These are phyloP conservation scores for Escarpia spicata DNA, from an alignment of 2,888 invertebrate species.

Conservation along the genomic window DNA sequence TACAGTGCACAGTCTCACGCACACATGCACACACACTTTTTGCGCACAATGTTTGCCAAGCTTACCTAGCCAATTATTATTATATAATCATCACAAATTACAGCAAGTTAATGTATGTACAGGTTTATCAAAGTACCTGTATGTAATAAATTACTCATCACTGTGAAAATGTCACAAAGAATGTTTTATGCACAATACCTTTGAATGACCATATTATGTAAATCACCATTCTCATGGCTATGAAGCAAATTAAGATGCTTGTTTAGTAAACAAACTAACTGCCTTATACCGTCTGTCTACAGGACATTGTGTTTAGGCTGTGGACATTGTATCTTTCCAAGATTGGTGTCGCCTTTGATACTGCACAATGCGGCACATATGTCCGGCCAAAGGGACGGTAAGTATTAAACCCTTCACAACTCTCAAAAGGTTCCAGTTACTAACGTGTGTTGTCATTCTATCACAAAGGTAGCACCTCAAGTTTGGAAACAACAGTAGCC, in stretches of 20 bases:
- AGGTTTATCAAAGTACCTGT: neutral
- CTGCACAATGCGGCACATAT: neutral
- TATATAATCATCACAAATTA: no score
- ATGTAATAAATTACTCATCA: neutral
- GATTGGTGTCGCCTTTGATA: slow-evolving; percentile 48
- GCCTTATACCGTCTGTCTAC: slow-evolving; percentile 26
- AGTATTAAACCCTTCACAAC: neutral
- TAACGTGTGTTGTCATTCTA: no score
- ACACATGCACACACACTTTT: no score
- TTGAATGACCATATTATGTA: neutral
- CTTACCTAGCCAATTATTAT: no score
- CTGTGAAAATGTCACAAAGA: neutral
- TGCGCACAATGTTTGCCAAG: no score
- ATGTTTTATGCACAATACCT: neutral
- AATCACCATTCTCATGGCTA: neutral
- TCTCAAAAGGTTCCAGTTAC: neutral
- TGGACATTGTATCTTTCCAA: slow-evolving; percentile 51
- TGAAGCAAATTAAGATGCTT: neutral
- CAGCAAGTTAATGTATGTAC: neutral
- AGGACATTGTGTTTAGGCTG: slow-evolving; percentile 51
- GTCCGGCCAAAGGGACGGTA: neutral
- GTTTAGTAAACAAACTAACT: neutral
- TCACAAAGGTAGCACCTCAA: no score
- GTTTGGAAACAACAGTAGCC: no score
- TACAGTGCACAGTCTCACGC: no score